A percentile compares a stretch with the other conserved stretches of the same genome.
These are phyloP conservation scores for Cyclopterus lumpus DNA, from an alignment of 2,797 vertebrate genomes.

Conservation along the genomic window DNA sequence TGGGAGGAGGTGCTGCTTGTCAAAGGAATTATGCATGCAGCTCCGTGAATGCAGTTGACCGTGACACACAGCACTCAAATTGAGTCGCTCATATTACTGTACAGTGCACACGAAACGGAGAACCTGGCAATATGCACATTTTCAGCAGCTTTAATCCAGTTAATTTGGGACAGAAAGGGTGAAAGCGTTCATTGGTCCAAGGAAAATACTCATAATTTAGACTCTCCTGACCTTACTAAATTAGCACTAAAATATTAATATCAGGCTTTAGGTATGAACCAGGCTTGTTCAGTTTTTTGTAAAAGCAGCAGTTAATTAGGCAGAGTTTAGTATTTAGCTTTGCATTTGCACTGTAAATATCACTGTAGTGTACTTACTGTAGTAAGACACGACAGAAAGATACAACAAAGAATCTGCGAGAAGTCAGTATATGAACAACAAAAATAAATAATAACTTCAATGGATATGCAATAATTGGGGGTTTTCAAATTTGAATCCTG, in stretches of 20 bases:
- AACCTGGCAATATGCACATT: neutral
- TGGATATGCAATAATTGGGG: neutral
- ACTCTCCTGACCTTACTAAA: constrained; percentile 5
- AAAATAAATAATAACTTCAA: neutral
- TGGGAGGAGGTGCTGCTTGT: constrained; percentile 25
- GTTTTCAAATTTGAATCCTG: neutral
- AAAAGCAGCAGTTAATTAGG: constrained; percentile 14
- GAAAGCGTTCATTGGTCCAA: constrained; percentile 34
- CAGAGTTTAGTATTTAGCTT: constrained; percentile 5
- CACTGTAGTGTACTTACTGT: neutral
- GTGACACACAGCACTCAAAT: constrained; percentile 32
- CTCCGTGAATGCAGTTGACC: constrained; percentile 14
- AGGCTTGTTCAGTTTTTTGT: neutral
- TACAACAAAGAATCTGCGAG: neutral
- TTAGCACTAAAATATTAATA: constrained; percentile 2
- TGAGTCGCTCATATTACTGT: constrained; percentile 15
- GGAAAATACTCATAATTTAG: constrained; percentile 12
- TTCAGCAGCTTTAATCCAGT: constrained; percentile 3
- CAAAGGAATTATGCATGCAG: constrained; percentile 46
- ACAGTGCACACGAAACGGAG: constrained; percentile 2
- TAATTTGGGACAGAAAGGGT: neutral
- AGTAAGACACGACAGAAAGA: neutral
- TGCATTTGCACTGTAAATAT: constrained; percentile 18
- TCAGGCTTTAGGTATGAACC: neutral
- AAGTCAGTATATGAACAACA: neutral